Conservation (phyloP, 2,888 invertebrate species). For the Drosophila sordidula region DNA sequence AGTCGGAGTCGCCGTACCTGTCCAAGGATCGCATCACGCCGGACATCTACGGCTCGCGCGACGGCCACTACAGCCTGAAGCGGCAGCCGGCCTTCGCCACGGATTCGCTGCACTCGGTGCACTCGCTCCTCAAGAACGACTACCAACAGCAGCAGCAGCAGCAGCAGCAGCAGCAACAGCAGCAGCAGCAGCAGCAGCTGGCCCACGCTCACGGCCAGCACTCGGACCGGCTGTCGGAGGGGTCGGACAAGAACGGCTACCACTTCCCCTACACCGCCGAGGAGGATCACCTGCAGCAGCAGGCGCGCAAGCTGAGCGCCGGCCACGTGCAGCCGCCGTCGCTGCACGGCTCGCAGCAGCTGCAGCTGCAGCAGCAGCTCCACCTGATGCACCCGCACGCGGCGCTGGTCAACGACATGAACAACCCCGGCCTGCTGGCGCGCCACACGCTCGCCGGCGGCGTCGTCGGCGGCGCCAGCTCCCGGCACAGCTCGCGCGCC, state of each 20-base stretch:
- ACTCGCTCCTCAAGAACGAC: constrained; percentile 84
- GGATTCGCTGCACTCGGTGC: constrained; percentile 84
- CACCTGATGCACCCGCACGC: constrained; percentile 64
- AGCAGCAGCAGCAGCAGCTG: constrained; percentile 85
- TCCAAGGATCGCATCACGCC: constrained; percentile 84
- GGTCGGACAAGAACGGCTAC: constrained; percentile 92
- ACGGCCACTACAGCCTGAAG: constrained; percentile 83
- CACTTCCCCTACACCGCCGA: constrained; percentile 94
- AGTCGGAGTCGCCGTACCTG: constrained; percentile 84
- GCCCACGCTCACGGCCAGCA: constrained; percentile 71
- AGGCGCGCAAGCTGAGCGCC: constrained; percentile 76
- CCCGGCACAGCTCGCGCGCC: constrained; percentile 83
- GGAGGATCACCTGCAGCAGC: constrained; percentile 88
- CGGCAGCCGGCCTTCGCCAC: constrained; percentile 80
- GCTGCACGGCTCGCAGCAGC: constrained; percentile 75
- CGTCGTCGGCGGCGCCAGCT: constrained; percentile 59
- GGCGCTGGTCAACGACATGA: constrained; percentile 85
- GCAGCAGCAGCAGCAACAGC: constrained; percentile 84
- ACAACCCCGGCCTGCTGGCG: constrained; percentile 85
- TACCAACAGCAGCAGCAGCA: constrained; percentile 85
- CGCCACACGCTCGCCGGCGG: constrained; percentile 77
- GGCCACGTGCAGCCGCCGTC: constrained; percentile 66
- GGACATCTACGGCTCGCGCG: constrained; percentile 84
- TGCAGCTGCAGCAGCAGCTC: constrained; percentile 71
- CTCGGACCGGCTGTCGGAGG: constrained; percentile 89